Conservation (phyloP, 2,888 invertebrate species). For the Tinea pellionella region DNA sequence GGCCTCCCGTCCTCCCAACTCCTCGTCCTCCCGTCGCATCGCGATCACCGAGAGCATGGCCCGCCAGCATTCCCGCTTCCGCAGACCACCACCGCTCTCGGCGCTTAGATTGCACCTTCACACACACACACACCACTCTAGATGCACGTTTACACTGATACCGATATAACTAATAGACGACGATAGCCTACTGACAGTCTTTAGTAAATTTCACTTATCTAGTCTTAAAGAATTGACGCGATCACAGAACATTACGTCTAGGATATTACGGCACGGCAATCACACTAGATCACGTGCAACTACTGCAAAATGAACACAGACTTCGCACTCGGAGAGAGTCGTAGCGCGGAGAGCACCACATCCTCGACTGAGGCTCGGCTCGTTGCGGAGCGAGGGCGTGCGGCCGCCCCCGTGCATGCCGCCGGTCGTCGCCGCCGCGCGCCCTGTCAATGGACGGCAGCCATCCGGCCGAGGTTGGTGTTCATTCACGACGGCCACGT, state of each 20-base stretch:
- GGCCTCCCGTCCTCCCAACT: slow-evolving; percentile 52
- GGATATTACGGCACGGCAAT: slow-evolving; percentile 43
- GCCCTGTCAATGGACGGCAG: slow-evolving; percentile 60
- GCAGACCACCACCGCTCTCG: slow-evolving; percentile 23
- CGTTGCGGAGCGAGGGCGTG: slow-evolving; percentile 57
- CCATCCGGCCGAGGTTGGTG: slow-evolving; percentile 60
- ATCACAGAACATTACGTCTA: slow-evolving; percentile 60
- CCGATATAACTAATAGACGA: neutral
- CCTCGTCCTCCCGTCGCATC: slow-evolving; percentile 81
- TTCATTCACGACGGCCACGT: slow-evolving; percentile 65
- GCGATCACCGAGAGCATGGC: slow-evolving; percentile 74
- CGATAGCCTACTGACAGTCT: neutral
- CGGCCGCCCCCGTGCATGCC: slow-evolving; percentile 55
- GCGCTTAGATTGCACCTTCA: slow-evolving; percentile 18
- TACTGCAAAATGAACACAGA: slow-evolving; percentile 66
- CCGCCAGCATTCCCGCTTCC: slow-evolving; percentile 52
- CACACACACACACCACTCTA: slow-evolving; percentile 14
- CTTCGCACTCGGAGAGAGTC: slow-evolving; percentile 52
- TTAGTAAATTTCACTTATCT: slow-evolving; percentile 23
- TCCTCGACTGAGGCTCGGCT: slow-evolving; percentile 69
- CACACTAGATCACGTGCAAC: slow-evolving; percentile 38
- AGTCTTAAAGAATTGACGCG: slow-evolving; percentile 52
- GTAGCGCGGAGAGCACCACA: slow-evolving; percentile 62
- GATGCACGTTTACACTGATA: neutral
- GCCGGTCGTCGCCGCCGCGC: slow-evolving; percentile 55